Base-by-base conservation (phyloP, 2,888 invertebrate species). In the Amblyjoppa proteus region DNA sequence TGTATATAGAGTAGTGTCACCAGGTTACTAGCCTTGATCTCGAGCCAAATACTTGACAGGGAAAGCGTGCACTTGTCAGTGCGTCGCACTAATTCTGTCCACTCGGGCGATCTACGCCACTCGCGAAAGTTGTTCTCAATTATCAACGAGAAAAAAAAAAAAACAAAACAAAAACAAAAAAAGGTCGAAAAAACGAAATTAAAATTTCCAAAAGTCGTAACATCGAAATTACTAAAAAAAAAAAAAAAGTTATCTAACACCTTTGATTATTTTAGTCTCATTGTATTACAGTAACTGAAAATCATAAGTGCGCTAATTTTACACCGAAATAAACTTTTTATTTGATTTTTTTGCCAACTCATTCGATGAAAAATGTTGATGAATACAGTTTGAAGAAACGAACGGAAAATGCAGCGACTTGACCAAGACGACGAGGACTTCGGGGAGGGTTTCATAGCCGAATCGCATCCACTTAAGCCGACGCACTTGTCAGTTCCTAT, bases 391-490 rank as follows among this genome's bases (percentile, higher is more conserved):
- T 49, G 5, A 61, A 74, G 56, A 70, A 70, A 5, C 85, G 70
- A 45, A 34, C 45, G 2, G 16, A 83, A 68, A 49, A 86, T 86
- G 86, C 86, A 86, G 51, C 80, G 86, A 53, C 49, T 93, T 93
- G 92, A 93, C 81, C 91, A 93, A 80, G 94, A 94, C 53, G 94
- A 94, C 70, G 94, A 94, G 68, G 94, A 94, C 81, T 94, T 93
- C 85, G 95, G 95, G 34, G 95, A 95, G 88, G 95, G 95, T 58
- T 95, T 94, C 90, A 94, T 95, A 84, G 94, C 95, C 70, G 95
- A 95, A 83, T 95, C 95, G 83, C 95, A 95, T 89, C 95, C 95
- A 41, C 90, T 95, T 82, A 94, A 95, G 78, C 94, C 95, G 58
- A 95, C 95, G 6, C 93, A 94, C 64, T 92, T 96, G 56, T 94